Evolutionary conservation across 1,140 invertebrate genomes (phyloP).

Genomic region (Brachionus manjavacas): DNA sequence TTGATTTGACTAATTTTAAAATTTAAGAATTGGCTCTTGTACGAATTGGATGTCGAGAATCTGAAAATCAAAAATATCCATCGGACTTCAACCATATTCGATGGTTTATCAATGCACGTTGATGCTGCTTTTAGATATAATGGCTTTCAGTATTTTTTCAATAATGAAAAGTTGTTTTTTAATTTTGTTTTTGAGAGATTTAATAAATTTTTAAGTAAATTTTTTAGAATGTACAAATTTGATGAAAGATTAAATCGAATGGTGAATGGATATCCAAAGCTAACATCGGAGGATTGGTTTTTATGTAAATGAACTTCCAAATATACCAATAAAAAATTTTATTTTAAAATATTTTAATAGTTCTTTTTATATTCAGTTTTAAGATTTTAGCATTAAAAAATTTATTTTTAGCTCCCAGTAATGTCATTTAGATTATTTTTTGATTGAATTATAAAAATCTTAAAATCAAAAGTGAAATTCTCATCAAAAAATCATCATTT

Average conservation of each 20-base stretch:
- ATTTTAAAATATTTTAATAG: too few relatives aligned
- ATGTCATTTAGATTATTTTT: too few relatives aligned
- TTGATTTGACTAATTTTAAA: not conserved
- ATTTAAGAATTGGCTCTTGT: not conserved
- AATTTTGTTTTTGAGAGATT: not conserved
- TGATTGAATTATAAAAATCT: too few relatives aligned
- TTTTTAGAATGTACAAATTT: constrained; percentile 9
- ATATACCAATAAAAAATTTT: too few relatives aligned
- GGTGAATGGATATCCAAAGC: not conserved
- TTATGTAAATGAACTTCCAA: not conserved
- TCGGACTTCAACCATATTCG: not conserved
- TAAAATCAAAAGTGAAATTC: too few relatives aligned
- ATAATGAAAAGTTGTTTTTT: not conserved
- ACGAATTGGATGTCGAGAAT: not conserved
- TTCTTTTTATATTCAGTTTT: too few relatives aligned
- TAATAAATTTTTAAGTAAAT: not conserved
- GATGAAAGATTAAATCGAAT: not conserved
- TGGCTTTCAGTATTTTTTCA: not conserved
- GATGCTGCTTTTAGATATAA: not conserved
- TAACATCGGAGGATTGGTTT: not conserved
- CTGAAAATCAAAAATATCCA: not conserved
- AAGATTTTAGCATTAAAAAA: too few relatives aligned
- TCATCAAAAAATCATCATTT: too few relatives aligned
- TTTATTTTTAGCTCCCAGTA: too few relatives aligned
- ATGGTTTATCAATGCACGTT: not conserved